Evolutionary conservation across 2,797 vertebrate species (phyloP).

Genomic region (Ceyx erithaca): DNA sequence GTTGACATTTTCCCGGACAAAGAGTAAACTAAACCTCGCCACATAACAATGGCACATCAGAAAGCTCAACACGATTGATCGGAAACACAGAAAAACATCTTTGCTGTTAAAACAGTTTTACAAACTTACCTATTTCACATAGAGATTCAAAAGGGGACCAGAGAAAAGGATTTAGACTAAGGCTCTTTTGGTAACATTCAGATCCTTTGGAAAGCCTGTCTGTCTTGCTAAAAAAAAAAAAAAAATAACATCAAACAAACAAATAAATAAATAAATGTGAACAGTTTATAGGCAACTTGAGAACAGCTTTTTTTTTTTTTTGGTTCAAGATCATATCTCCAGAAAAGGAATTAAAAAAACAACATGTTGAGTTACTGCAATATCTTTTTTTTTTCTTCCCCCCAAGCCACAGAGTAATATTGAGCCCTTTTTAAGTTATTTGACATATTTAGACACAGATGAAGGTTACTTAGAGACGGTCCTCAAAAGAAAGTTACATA

Average conservation of each 20-base stretch:
- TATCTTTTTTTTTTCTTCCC: background rate
- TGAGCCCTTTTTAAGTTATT: background rate
- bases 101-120: background rate
- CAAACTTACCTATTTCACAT: constrained; percentile 94
- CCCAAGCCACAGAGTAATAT: background rate
- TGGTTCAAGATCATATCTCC: background rate
- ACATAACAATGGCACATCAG: fast-evolving
- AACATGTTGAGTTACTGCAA: background rate
- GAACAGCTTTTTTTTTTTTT: constrained; percentile 4
- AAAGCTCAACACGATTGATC: background rate
- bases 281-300: constrained; percentile 38
- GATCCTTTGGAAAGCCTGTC: constrained; percentile 97
- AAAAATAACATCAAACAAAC: background rate
- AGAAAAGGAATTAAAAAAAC: constrained; percentile 9
- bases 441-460: constrained; percentile 13
- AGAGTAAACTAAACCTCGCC: background rate
- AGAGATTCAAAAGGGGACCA: constrained; percentile 97
- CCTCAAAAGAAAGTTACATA: background rate
- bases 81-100: background rate
- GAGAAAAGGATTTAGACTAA: constrained; percentile 97
- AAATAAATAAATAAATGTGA: background rate
- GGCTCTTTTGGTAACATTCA: constrained; percentile 98
- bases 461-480: background rate
- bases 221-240: constrained; percentile 86
- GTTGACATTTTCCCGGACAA: background rate